Conservation (phyloP, 2,797 vertebrate species). For the Gymnocypris eckloni region DNA sequence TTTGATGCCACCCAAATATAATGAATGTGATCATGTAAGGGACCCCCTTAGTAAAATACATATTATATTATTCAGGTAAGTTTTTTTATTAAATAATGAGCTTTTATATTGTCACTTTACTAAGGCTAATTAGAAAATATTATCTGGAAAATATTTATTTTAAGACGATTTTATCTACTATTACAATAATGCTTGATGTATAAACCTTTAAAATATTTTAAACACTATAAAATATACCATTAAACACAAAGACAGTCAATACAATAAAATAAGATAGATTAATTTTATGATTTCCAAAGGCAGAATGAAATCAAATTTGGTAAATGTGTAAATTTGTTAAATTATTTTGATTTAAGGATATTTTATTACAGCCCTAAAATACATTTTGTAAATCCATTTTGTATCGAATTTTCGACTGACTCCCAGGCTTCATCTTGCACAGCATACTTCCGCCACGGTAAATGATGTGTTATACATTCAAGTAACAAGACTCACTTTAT, state of each 20-base stretch:
- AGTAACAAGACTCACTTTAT: constrained; percentile 17
- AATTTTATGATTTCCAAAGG: background rate
- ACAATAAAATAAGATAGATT: background rate
- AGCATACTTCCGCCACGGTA: background rate
- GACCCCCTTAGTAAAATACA: background rate
- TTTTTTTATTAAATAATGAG: background rate
- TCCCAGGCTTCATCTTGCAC: background rate
- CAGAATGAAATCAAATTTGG: background rate
- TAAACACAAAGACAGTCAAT: background rate
- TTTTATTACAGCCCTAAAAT: background rate
- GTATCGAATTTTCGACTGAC: background rate
- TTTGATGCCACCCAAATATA: background rate
- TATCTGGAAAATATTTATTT: background rate
- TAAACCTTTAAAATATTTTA: background rate
- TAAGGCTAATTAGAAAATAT: background rate
- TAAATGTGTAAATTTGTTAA: background rate
- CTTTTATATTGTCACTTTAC: background rate
- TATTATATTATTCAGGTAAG: background rate
- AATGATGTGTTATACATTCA: background rate
- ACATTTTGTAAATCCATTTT: background rate
- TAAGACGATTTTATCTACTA: background rate
- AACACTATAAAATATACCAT: background rate
- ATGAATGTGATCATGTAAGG: background rate
- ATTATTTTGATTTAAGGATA: background rate
- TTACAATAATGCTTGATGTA: background rate